phyloP scores from a whole-genome alignment of 23 tunicate genomes.

The Styela plicata region DNA sequence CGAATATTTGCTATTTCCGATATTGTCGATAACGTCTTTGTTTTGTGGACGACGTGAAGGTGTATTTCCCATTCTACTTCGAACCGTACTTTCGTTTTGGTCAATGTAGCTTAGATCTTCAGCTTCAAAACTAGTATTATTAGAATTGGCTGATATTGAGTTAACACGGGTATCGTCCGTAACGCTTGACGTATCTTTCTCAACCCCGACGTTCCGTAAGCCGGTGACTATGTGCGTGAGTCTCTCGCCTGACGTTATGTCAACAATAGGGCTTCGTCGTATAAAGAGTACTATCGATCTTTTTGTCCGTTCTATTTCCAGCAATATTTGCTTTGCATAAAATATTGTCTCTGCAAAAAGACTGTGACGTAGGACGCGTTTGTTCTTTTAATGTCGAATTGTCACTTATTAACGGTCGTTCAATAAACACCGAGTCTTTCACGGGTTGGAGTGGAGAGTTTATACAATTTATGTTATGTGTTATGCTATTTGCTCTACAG shows the following conservation, averaged over 20 bases:
- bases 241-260: background rate
- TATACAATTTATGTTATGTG: background rate
- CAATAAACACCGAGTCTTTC: background rate
- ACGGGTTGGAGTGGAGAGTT: background rate
- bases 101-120: background rate
- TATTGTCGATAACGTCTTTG: background rate
- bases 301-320: background rate
- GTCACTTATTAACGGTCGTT: background rate
- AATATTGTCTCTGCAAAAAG: background rate
- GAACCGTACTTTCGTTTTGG: background rate
- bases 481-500: background rate
- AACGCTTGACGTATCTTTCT: background rate
- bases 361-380: background rate
- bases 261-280: background rate
- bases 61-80: conserved; percentile 10
- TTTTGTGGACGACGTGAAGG: background rate
- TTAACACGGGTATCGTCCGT: background rate
- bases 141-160: background rate
- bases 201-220: background rate
- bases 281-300: background rate
- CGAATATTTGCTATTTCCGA: conserved; percentile 4
- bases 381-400: background rate
- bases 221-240: background rate
- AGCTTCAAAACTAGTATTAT: background rate
- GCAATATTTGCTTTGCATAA: background rate